These are phyloP conservation scores for Zosterops pallidus DNA, from an alignment of 2,113 vertebrate species.

Conservation along the genomic window DNA sequence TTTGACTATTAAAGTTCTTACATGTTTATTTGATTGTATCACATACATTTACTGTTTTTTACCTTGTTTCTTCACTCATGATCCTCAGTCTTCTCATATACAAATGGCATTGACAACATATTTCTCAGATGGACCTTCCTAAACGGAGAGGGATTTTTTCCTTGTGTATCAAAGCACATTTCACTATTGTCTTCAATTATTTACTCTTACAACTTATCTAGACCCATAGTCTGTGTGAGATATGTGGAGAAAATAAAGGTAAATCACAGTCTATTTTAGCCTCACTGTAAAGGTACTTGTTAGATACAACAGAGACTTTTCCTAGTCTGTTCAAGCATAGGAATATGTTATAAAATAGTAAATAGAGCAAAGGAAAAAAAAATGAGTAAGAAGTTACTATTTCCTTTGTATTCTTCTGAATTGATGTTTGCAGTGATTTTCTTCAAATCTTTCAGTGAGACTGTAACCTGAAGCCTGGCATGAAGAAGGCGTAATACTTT, in stretches of 20 bases:
- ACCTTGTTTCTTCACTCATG: neutral
- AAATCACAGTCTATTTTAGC: neutral
- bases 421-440: neutral
- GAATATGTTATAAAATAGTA: neutral
- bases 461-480: neutral
- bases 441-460: neutral
- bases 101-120: neutral
- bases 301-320: neutral
- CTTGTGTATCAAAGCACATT: neutral
- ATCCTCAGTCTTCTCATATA: neutral
- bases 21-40: neutral
- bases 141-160: neutral
- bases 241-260: neutral
- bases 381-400: neutral
- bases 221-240: neutral
- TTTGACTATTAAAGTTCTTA: neutral
- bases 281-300: neutral
- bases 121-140: neutral
- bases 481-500: neutral
- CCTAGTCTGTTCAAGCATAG: neutral
- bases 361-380: neutral
- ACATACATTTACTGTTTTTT: neutral
- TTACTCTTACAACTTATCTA: neutral
- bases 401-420: neutral
- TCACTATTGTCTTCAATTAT: neutral